phyloP scores from a whole-genome alignment of 23 tunicate genomes.

The Ciona savignyi region DNA sequence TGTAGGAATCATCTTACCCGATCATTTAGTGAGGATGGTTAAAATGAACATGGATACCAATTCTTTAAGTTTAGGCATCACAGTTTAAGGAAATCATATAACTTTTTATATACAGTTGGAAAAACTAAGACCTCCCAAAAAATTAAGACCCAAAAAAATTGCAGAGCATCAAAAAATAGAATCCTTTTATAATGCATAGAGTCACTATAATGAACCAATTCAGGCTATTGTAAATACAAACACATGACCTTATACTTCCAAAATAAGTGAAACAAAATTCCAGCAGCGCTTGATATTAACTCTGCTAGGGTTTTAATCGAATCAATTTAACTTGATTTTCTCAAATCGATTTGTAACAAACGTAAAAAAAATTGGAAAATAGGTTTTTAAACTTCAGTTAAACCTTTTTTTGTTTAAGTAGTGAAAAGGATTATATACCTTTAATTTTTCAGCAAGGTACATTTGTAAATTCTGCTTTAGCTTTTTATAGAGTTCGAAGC shows the following conservation, averaged over 20 bases:
- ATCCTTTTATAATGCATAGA: too few relatives aligned
- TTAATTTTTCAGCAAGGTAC: slow-evolving; percentile 42
- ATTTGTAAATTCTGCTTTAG: slow-evolving; percentile 62
- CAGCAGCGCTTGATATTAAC: too few relatives aligned
- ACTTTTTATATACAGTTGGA: not conserved
- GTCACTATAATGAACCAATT: too few relatives aligned
- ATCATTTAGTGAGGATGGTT: slow-evolving; percentile 15
- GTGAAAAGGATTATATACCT: slow-evolving; percentile 16
- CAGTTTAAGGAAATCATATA: not conserved
- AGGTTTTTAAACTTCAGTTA: not conserved
- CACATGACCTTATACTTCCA: too few relatives aligned
- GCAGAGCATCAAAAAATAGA: not conserved
- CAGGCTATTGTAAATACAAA: too few relatives aligned
- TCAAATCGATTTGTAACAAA: too few relatives aligned
- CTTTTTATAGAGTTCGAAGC: slow-evolving; percentile 84
- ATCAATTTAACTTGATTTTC: too few relatives aligned
- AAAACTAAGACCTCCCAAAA: not conserved
- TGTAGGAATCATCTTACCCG: slow-evolving; percentile 64
- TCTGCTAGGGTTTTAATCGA: too few relatives aligned
- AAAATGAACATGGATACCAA: not conserved
- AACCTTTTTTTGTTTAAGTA: not conserved
- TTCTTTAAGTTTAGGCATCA: too few relatives aligned
- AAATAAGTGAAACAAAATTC: too few relatives aligned
- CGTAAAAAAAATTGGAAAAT: too few relatives aligned
- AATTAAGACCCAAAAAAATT: not conserved